Conservation (phyloP, 2,888 invertebrate genomes). For the Diadegma fenestrale region DNA sequence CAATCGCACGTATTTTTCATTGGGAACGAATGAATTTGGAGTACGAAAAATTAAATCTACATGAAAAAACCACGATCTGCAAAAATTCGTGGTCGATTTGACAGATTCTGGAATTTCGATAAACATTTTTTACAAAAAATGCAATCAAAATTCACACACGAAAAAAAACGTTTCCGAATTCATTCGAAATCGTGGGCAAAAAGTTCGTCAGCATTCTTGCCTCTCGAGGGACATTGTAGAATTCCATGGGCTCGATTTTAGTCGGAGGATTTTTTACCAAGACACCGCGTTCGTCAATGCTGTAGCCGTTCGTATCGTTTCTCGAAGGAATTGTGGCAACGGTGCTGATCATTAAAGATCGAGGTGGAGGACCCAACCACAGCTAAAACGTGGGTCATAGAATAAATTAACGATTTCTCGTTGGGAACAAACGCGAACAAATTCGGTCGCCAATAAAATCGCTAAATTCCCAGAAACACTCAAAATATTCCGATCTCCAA, state of each 20-base stretch:
- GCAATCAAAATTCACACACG: background rate
- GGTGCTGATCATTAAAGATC: constrained; percentile 53
- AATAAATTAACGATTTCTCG: background rate
- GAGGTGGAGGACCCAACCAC: constrained; percentile 65
- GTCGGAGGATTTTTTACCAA: constrained; percentile 63
- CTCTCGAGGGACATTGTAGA: constrained; percentile 62
- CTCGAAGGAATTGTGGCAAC: constrained; percentile 65
- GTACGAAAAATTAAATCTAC: background rate
- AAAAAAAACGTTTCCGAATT: background rate
- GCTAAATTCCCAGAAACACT: no score
- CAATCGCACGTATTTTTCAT: background rate
- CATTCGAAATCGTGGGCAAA: background rate
- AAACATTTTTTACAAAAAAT: background rate
- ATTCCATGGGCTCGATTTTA: constrained; percentile 39
- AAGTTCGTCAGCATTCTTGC: constrained; percentile 15
- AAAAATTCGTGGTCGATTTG: no score
- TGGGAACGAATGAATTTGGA: background rate
- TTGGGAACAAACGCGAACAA: no score
- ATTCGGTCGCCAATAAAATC: background rate
- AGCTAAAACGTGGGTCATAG: constrained; percentile 17
- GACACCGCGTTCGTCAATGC: constrained; percentile 54
- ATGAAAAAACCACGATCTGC: no score
- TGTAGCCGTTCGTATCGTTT: constrained; percentile 62
- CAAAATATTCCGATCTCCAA: background rate
- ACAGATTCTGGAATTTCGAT: no score